A percentile compares a stretch with the other conserved stretches of the same genome.
These are phyloP conservation scores for Tenthredo mesomela DNA, from an alignment of 2,888 invertebrate genomes.

Conservation along the genomic window DNA sequence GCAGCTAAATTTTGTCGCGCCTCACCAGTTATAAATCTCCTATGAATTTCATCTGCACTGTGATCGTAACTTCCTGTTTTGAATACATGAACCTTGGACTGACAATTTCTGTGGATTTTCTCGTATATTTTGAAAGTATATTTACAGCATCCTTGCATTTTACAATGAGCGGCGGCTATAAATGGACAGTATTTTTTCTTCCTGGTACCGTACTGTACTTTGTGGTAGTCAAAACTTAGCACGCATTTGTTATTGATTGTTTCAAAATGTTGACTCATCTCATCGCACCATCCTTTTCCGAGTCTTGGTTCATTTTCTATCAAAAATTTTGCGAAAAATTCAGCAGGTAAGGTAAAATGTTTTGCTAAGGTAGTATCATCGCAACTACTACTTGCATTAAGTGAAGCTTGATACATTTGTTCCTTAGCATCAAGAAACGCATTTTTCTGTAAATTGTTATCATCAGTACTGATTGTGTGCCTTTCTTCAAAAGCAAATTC, in stretches of 20 bases:
- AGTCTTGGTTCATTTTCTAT: conserved; percentile 10
- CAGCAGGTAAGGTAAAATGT: background rate
- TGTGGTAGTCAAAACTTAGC: conserved; percentile 3
- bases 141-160: background rate
- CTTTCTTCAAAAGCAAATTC: too few relatives aligned
- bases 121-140: background rate
- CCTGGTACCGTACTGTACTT: conserved; percentile 16
- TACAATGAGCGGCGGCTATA: conserved; percentile 8
- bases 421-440: too few relatives aligned
- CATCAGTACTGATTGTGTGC: too few relatives aligned
- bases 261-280: conserved; percentile 5
- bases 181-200: conserved; percentile 1
- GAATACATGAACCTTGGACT: conserved; percentile 9
- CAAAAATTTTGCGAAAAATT: conserved; percentile 12
- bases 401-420: too few relatives aligned
- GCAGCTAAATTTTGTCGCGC: background rate
- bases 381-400: too few relatives aligned
- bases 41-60: background rate
- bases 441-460: too few relatives aligned
- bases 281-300: background rate
- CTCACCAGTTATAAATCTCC: background rate
- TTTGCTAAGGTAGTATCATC: background rate
- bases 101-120: background rate
- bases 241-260: conserved; percentile 8
- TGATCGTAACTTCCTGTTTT: background rate